A percentile compares a stretch with the other conserved stretches of the same genome.
Evolutionary conservation across 2,113 vertebrate species (phyloP).

Genomic region (Nothobranchius kuhntae): DNA sequence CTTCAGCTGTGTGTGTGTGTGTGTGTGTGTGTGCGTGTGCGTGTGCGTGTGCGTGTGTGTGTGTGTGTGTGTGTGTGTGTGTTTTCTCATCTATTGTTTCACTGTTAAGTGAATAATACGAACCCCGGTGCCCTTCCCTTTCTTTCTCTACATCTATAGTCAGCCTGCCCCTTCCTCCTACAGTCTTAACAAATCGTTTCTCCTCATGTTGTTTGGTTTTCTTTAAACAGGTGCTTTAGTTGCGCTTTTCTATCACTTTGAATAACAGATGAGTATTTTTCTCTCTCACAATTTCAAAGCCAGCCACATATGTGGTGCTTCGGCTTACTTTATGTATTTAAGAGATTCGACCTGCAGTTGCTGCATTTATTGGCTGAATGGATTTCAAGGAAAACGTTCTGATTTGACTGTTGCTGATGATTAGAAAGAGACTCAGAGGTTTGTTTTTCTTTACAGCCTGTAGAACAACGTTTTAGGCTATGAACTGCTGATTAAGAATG

Average conservation of each 20-base stretch:
- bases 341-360: too few species aligned
- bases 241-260: slow-evolving; percentile 1
- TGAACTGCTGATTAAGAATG: too few species aligned
- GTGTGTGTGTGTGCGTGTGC: too few species aligned
- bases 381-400: too few species aligned
- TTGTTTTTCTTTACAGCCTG: too few species aligned
- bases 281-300: neutral
- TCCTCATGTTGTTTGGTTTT: slow-evolving; percentile 13
- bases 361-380: too few species aligned
- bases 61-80: neutral
- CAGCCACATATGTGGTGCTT: neutral
- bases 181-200: neutral
- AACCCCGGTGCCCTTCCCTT: slow-evolving; percentile 31
- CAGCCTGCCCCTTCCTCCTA: slow-evolving; percentile 1
- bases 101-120: slow-evolving; percentile 34
- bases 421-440: too few species aligned
- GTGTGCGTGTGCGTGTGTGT: too few species aligned
- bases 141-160: slow-evolving; percentile 32
- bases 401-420: too few species aligned
- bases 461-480: too few species aligned
- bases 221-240: neutral
- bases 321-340: too few species aligned
- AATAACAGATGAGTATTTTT: neutral
- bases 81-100: slow-evolving; percentile 63
- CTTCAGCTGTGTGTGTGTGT: too few species aligned